Conservation (phyloP, 2,113 vertebrate genomes). For the Suricata suricatta region DNA sequence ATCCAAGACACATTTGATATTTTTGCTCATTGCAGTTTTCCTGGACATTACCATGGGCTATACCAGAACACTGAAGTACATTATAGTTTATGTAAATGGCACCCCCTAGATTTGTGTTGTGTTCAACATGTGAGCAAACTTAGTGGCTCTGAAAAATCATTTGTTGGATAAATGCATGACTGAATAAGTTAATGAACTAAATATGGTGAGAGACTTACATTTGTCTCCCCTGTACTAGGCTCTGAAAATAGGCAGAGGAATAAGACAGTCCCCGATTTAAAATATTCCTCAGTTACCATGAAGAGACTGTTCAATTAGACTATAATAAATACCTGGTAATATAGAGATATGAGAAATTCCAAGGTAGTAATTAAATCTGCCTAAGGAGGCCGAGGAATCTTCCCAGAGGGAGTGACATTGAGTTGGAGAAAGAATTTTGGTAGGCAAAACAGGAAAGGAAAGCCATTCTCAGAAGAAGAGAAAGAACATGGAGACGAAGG, state of each 20-base stretch:
- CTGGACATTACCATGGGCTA: neutral
- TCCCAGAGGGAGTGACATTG: neutral
- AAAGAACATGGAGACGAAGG: neutral
- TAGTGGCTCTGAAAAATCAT: neutral
- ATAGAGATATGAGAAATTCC: neutral
- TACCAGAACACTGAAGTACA: neutral
- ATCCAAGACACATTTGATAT: neutral
- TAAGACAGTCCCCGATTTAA: neutral
- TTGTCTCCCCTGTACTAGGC: neutral
- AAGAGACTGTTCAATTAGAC: neutral
- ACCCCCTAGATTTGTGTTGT: neutral
- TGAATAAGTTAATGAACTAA: slow-evolving; percentile 19
- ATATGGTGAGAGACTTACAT: neutral
- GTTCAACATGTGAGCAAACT: neutral
- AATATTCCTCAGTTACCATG: neutral
- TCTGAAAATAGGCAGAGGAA: neutral
- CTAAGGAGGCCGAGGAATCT: neutral
- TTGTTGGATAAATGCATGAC: slow-evolving; percentile 4
- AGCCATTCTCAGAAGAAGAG: neutral
- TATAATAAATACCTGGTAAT: neutral
- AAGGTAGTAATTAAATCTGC: neutral
- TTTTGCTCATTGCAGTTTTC: neutral
- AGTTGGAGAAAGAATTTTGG: neutral
- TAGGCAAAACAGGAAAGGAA: neutral
- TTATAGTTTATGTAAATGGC: neutral